Percentiles rank a stretch among this genome's conserved stretches.
These are phyloP conservation scores for Aphodius sticticus DNA, from an alignment of 2,888 invertebrate genomes.

Conservation along the genomic window DNA sequence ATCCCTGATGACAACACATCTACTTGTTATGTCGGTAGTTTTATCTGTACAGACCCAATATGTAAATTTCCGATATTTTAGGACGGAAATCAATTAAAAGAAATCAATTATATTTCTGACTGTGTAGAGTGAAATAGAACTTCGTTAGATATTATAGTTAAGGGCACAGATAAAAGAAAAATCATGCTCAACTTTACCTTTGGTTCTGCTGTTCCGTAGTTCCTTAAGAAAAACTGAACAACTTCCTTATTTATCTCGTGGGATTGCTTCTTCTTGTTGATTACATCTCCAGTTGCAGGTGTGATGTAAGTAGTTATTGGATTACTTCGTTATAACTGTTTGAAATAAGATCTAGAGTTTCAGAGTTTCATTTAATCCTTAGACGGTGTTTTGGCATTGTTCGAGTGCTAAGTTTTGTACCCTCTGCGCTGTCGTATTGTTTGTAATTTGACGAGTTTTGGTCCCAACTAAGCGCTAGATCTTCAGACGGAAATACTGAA, in stretches of 20 bases:
- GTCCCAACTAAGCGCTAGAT: background rate
- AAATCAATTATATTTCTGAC: too few species aligned
- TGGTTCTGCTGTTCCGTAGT: background rate
- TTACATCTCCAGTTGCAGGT: background rate
- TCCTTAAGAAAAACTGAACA: background rate
- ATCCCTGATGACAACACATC: too few species aligned
- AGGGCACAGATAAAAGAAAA: background rate
- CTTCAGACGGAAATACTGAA: background rate
- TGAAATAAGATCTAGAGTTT: background rate
- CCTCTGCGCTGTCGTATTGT: background rate
- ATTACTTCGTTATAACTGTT: background rate
- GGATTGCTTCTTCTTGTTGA: background rate
- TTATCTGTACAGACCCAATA: too few species aligned
- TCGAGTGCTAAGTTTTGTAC: background rate
- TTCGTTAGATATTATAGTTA: too few species aligned
- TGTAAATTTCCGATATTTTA: too few species aligned
- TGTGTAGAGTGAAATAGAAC: too few species aligned
- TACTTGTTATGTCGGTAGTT: too few species aligned
- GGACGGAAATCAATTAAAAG: too few species aligned
- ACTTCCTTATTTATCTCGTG: background rate
- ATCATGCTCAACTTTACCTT: background rate
- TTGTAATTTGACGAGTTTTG: background rate
- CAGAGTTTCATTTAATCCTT: background rate
- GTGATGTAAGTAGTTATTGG: background rate
- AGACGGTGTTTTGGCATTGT: background rate